Percentiles rank a stretch among this genome's conserved stretches.
Evolutionary conservation across 2,113 vertebrate genomes (phyloP).

Genomic region (Suricata suricatta): DNA sequence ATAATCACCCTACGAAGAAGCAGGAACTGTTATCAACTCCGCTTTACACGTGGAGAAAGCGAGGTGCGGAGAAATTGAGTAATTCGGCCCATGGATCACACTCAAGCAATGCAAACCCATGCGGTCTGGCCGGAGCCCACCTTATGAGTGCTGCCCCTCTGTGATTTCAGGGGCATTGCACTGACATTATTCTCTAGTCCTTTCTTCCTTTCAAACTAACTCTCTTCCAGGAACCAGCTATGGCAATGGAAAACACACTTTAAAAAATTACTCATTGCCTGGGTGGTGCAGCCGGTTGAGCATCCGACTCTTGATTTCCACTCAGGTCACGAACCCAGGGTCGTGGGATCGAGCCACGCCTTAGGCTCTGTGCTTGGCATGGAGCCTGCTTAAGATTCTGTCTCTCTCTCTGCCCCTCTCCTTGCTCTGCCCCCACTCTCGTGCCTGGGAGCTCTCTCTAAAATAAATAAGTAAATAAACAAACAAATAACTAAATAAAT

Average conservation of each 20-base stretch:
- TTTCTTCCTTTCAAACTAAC: neutral
- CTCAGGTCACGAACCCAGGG: too few species aligned
- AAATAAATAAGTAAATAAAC: too few species aligned
- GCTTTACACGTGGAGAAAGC: neutral
- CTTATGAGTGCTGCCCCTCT: accelerated
- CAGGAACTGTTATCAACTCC: neutral
- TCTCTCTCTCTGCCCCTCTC: too few species aligned
- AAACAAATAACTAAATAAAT: too few species aligned
- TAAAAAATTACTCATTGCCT: neutral
- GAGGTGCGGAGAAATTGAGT: neutral
- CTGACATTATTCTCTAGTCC: neutral
- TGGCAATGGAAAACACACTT: neutral
- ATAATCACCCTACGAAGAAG: neutral
- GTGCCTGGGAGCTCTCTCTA: too few species aligned
- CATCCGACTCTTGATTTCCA: too few species aligned
- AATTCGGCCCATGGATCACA: neutral
- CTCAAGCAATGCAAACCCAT: neutral
- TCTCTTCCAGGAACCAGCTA: neutral
- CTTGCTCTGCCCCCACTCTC: too few species aligned
- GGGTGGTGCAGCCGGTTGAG: too few species aligned
- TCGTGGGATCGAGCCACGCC: too few species aligned
- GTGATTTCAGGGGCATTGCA: accelerated
- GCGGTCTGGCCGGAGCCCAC: neutral
- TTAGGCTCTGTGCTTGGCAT: too few species aligned
- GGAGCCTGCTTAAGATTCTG: too few species aligned